Evolutionary conservation across 2,113 vertebrate genomes (phyloP).

Genomic region (Zosterops pallidus): DNA sequence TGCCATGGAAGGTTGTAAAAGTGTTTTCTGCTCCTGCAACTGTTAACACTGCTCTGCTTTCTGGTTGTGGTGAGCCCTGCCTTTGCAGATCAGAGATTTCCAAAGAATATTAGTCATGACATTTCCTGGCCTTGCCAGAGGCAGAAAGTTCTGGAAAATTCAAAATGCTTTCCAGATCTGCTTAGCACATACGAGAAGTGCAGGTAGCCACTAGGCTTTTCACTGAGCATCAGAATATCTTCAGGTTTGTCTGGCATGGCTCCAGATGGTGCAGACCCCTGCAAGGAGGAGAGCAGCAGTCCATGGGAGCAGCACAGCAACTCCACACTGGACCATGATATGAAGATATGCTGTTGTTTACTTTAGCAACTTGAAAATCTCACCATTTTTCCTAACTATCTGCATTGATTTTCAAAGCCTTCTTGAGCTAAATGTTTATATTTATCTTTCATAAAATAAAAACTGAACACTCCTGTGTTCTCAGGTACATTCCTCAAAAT

Average conservation of each 20-base stretch:
- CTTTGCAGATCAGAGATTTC: background rate
- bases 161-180: background rate
- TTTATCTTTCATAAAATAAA: background rate
- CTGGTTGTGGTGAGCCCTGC: background rate
- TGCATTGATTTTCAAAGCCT: background rate
- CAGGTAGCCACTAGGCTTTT: background rate
- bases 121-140: background rate
- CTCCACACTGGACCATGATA: rapidly evolving
- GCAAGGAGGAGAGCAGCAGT: rapidly evolving
- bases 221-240: background rate
- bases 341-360: background rate
- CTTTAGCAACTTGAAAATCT: background rate
- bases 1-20: background rate
- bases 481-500: background rate
- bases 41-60: background rate
- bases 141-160: background rate
- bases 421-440: background rate
- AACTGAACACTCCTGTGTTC: background rate
- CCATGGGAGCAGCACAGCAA: background rate
- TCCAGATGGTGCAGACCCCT: background rate
- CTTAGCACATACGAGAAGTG: background rate
- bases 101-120: background rate
- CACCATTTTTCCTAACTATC: background rate
- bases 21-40: background rate
- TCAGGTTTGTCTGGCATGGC: background rate